phyloP scores from a whole-genome alignment of 2,113 vertebrate genomes.

The Mionectes macconnelli region DNA sequence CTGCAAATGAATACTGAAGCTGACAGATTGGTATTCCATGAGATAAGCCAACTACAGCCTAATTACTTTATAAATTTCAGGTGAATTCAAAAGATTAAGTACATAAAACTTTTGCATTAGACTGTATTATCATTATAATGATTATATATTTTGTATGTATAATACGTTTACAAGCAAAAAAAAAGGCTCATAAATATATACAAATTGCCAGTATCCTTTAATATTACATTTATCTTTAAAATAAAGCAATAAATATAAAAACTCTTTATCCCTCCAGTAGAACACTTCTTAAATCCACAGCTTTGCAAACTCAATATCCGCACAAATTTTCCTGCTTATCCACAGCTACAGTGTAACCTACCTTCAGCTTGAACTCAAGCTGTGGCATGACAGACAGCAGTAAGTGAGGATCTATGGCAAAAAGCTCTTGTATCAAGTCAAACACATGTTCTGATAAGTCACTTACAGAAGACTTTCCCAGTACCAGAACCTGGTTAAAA shows the following conservation, averaged over 20 bases:
- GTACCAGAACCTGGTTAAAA: slow-evolving; percentile 98
- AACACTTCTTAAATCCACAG: neutral
- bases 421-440: slow-evolving; percentile 98
- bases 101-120: neutral
- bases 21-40: neutral
- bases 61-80: neutral
- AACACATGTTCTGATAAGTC: slow-evolving; percentile 98
- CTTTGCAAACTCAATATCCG: neutral
- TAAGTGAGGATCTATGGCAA: slow-evolving; percentile 94
- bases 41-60: neutral
- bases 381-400: slow-evolving; percentile 98
- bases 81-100: neutral
- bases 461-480: slow-evolving; percentile 97
- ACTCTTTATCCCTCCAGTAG: neutral
- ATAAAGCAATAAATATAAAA: neutral
- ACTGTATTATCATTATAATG: neutral
- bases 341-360: slow-evolving; percentile 39
- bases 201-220: neutral
- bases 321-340: neutral
- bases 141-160: neutral
- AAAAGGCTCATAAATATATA: neutral
- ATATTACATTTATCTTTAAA: neutral
- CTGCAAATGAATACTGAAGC: neutral
- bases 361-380: slow-evolving; percentile 98
- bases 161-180: neutral